Evolutionary conservation across 1,140 invertebrate genomes (phyloP), one percentile per base, ranked within the genome.

Genomic region (Papilio xuthus): DNA sequence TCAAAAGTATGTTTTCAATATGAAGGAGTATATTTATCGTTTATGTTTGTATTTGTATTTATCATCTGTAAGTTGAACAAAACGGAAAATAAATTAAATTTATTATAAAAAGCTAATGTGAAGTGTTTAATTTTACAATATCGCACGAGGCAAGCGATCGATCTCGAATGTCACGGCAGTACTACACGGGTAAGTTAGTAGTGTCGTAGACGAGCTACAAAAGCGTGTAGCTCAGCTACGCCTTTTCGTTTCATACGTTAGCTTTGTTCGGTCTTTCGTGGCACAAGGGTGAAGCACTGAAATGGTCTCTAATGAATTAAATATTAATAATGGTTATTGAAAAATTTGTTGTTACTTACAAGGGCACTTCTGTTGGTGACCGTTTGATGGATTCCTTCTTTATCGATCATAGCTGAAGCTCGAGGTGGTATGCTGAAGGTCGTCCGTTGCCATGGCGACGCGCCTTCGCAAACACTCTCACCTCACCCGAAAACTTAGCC

Each of bases 381-480:
- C 28, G 60, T 15, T 28, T 63, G 23, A 63, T 63, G 26, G 60
- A 63, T 63, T 63, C 8, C 26, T 63, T 2, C 4, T 63, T 26
- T 32, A 67, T 67, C 60, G 60, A 67, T 28, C 60, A 28, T 13
- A 15, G 56, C 23, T 60, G 1, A 23, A 26, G 23, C 56, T 20
- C 10, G 12, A 23, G 20, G 56, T 13, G 56, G 1, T 2, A 60
- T 23, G 9, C 9, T 67, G 60, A 69, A 72, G 71, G 78, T 79
- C 75, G 78, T 74, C 60, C 77, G 85, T 87, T 56, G 78, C 80
- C 80, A 83, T 83, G 80, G 71, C 84, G 74, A 88, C 86, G 81
- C 83, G 84, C 84, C 83, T 86, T 82, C 81, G 80, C 28, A 74
- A 85, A 86, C 85, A 84, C 85, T 86, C 84, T 75, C 72, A 53